Base-by-base conservation (phyloP, 2,888 invertebrate genomes). In the Galerucella pusilla region DNA sequence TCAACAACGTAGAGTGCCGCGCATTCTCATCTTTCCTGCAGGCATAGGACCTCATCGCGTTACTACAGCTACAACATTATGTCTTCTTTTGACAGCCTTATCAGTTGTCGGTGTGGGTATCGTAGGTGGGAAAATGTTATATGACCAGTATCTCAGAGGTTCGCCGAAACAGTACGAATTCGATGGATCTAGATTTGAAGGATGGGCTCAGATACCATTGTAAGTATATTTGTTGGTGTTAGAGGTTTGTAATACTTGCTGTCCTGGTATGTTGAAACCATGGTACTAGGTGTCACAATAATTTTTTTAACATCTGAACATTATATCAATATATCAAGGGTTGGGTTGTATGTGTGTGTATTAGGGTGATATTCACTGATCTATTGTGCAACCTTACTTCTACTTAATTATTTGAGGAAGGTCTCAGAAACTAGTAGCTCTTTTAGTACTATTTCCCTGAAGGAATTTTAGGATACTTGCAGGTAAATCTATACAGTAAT, bases 51-150 rank as follows among this genome's bases (percentile, higher is more conserved):
- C 90, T 68, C 89, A 91, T 77, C 89, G 90, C 73, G 90, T 90
- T 72, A 92, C 90, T 57, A 89, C 90, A 54, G 90, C 90, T 71
- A 91, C 93, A 20, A 93, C 93, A 52, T 87, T 93, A 67, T 91
- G 93, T 84, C 88, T 96, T 72, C 90, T 94, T 75, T 85, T 95
- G 61, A 91, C 93, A 14, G 92, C 94, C 1, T 85, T 94, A 45
- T 85, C 93, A 74, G 92, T 95, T 28, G 90, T 94, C 83, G 90
- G 94, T 76, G 90, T 93, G 83, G 94, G 94, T 12, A 89, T 93
- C 54, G 87, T 91, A 70, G 92, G 93, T 9, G 96, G 95, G 5
- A 90, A 94, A 72, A 92, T 94, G 84, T 88, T 96, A 70, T 96
- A 95, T 88, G 91, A 92, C 70, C 92, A 94, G 81, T 93, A 94